Base-by-base conservation (phyloP, 2,888 invertebrate genomes). In the Eurytoma adleriae region DNA sequence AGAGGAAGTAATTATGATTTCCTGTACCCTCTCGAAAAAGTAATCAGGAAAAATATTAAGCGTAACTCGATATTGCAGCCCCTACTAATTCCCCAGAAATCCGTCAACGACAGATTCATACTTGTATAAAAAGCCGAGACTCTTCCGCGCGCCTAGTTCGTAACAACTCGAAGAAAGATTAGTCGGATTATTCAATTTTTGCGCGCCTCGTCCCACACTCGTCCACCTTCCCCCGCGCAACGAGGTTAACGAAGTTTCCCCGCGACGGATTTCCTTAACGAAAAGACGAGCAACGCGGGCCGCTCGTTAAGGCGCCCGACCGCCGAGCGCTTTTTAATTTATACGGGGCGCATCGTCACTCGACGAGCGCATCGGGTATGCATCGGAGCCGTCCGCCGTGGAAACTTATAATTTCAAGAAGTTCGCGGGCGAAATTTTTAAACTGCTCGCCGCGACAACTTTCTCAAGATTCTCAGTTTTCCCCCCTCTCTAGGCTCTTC, bases 141-240 rank as follows among this genome's bases (percentile, higher is more conserved):
- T 14, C 18, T 52, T 48, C n/a, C 54, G 3, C 18, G 12, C 18
- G 20, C n/a, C n/a, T 12, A 66, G 66, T 14, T 50, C 18, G 7
- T 1, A 54, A 16, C 54, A 62, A n/a, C 14, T 64, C 64, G 10
- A 20, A 20, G 52, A n/a, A 20, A 27, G 52, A 72, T 72, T 52
- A 72, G 57, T 27, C 16, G 61, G 72, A 72, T 72, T 72, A 72
- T 72, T 72, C 52, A 52, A 62, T 62, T 62, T 72, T 72, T 62
- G 7, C 16, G 12, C 18, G n/a, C 18, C 10, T 3, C 56, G 27
- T n/a, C 30, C n/a, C 40, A 24, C 62, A 14, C 62, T 40, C 62
- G 54, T 14, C 20, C n/a, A n/a, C n/a, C 7, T 40, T 48, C 14
- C 16, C 57, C 27, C 52, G 3, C 50, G 64, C 18, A 56, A 66